Evolutionary conservation across 2,888 invertebrate genomes (phyloP).

Genomic region (Herminia tarsipennalis): DNA sequence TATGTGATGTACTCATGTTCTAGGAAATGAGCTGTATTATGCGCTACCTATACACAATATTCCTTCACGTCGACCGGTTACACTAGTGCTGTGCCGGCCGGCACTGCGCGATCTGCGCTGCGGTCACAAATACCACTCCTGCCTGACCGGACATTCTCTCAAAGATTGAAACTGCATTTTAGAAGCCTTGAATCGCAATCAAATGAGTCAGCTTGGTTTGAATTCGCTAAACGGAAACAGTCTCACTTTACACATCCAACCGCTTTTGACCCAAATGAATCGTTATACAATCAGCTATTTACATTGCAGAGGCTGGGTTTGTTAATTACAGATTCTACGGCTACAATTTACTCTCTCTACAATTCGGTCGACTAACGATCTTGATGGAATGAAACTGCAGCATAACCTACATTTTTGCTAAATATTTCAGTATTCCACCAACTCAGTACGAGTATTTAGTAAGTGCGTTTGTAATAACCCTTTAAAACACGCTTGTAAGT

Average conservation of each 20-base stretch:
- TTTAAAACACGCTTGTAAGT: conserved; percentile 54
- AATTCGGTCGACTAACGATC: conserved; percentile 5
- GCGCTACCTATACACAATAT: conserved; percentile 17
- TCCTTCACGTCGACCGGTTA: conserved; percentile 43
- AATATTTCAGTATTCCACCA: background rate
- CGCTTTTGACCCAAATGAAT: conserved; percentile 45
- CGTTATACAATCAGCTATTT: conserved; percentile 37
- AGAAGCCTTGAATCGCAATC: conserved; percentile 18
- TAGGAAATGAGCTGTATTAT: conserved; percentile 42
- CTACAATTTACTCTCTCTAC: conserved; percentile 41
- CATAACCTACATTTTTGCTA: background rate
- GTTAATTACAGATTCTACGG: conserved; percentile 49
- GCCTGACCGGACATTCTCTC: conserved; percentile 27
- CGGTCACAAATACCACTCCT: conserved; percentile 54
- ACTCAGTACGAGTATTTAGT: background rate
- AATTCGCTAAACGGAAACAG: conserved; percentile 25
- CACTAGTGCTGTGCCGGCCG: conserved; percentile 36
- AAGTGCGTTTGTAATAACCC: conserved; percentile 13
- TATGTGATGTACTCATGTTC: conserved; percentile 26
- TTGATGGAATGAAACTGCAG: conserved; percentile 13
- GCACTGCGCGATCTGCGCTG: conserved; percentile 69
- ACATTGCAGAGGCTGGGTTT: conserved; percentile 35
- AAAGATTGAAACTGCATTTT: conserved; percentile 36
- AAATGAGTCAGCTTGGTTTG: conserved; percentile 27
- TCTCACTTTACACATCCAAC: conserved; percentile 13